phyloP scores from a whole-genome alignment of 2,113 vertebrate genomes.

The Antechinus flavipes region DNA sequence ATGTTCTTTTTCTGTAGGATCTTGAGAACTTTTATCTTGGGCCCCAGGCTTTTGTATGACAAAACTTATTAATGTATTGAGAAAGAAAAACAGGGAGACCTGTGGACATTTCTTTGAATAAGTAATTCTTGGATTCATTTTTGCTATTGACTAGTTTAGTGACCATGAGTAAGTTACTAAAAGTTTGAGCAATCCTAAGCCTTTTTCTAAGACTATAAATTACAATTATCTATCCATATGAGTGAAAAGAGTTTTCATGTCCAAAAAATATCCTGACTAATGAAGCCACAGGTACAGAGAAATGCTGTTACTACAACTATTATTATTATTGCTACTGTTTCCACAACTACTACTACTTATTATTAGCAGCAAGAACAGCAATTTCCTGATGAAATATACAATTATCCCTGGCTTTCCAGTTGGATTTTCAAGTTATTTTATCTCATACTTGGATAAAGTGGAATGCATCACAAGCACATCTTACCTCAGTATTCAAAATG shows the following conservation, averaged over 20 bases:
- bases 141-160: background rate
- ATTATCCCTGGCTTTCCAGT: background rate
- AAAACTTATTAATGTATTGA: background rate
- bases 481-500: background rate
- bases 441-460: background rate
- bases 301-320: background rate
- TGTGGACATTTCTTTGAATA: background rate
- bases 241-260: background rate
- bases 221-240: background rate
- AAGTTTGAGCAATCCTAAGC: background rate
- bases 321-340: background rate
- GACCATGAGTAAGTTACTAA: background rate
- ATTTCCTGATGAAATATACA: background rate
- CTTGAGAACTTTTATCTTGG: fast-evolving
- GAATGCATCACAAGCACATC: background rate
- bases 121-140: background rate
- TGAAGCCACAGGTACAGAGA: background rate
- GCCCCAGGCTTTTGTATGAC: background rate
- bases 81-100: background rate
- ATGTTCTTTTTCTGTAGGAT: background rate
- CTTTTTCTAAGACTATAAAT: background rate
- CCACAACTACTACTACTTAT: background rate
- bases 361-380: background rate
- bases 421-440: background rate
- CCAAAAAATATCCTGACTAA: background rate